phyloP scores from a whole-genome alignment of 2,113 vertebrate species.

The Pseudolaguvia tuberculata region DNA sequence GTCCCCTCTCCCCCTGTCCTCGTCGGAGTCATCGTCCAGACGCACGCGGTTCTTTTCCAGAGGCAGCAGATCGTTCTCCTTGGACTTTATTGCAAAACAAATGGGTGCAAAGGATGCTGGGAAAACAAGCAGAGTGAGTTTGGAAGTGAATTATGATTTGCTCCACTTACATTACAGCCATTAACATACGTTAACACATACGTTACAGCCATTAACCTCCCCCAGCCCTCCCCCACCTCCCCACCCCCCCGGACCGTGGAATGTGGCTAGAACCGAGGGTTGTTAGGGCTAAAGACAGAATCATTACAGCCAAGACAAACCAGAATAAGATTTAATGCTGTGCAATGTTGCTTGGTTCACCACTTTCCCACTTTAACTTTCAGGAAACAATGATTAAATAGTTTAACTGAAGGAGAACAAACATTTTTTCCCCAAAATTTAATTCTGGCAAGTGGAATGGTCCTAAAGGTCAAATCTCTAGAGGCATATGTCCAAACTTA shows the following conservation, averaged over 20 bases:
- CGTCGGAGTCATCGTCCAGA: conserved; percentile 92
- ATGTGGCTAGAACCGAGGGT: not conserved
- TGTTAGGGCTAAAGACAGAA: conserved; percentile 33
- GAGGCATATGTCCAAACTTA: conserved; percentile 36
- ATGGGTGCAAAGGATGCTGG: conserved; percentile 93
- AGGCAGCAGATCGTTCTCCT: conserved; percentile 92
- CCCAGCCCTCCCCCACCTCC: no score
- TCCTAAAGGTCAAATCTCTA: not conserved
- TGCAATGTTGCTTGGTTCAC: not conserved
- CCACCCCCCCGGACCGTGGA: conserved; percentile 3
- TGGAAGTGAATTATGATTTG: not conserved
- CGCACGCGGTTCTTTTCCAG: conserved; percentile 94
- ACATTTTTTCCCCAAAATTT: not conserved
- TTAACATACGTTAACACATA: no score
- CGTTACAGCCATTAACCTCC: conserved; percentile 33
- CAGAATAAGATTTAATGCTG: not conserved
- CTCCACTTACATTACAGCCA: conserved; percentile 20
- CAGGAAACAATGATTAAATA: conserved; percentile 13
- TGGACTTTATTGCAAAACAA: conserved; percentile 94
- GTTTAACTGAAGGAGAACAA: not conserved
- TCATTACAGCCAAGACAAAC: conserved; percentile 13
- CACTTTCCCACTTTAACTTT: not conserved
- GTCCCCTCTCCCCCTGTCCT: conserved; percentile 77
- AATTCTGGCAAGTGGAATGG: not conserved
- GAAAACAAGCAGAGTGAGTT: conserved; percentile 37